Evolutionary conservation across 1,140 invertebrate genomes (phyloP), one percentile per base, ranked within the genome.

Genomic region (Pseudoatta argentina): DNA sequence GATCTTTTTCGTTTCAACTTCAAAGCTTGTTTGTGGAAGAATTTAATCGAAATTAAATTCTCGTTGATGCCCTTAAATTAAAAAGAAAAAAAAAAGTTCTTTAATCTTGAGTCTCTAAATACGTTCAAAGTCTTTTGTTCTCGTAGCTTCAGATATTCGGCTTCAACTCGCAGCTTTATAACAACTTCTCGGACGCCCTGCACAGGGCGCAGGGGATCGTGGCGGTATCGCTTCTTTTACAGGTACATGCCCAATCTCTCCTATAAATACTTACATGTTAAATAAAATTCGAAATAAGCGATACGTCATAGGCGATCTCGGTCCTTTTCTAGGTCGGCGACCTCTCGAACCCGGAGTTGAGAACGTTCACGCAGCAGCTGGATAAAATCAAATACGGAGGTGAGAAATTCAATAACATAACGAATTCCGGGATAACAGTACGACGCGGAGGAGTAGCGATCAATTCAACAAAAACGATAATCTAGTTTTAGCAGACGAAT

Each of bases 101-200:
- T 55, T 30, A 24, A 24, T 21, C n/a, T 67, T 57, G 48, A 79
- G 14, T 72, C 63, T 69, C 8, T 57, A 39, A 55, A 53, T 81
- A 51, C 10, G 6, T 16, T 48, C 18, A 63, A 30, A 61, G 51
- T 18, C 34, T 69, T 64, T 89, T 92, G 93, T 96, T 96, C 93
- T 96, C 96, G 82, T 96, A 98, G 98, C 97, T 98, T 93, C 98
- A 98, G 96, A 98, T 98, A 96, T 98, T 98, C 95, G 98, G 98
- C 91, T 99, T 98, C 96, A 99, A 99, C 96, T 98, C 98, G 81
- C 98, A 99, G 94, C 96, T 99, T 76, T 99, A 99, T 96, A 97
- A 97, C 91, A 99, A 99, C 96, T 98, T 98, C 95, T 97, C 98
- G 57, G 98, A 98, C 94, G 98, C 98, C 75, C 95, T 98, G 86